Evolutionary conservation across 2,797 vertebrate genomes (phyloP), one percentile per base, ranked within the genome.

Genomic region (Atherinosoma microstoma): DNA sequence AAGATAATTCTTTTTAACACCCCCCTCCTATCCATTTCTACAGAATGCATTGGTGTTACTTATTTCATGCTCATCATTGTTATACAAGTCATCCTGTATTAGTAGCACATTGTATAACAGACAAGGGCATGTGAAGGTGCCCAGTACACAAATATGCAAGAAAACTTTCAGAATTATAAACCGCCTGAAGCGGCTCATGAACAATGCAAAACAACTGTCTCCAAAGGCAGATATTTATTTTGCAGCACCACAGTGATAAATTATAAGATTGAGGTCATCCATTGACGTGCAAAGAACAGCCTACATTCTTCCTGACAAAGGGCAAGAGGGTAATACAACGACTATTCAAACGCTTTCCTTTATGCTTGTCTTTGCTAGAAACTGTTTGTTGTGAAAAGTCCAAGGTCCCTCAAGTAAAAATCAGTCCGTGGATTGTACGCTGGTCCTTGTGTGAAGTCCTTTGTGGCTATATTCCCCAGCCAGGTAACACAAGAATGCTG

Each of bases 391-490:
- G 86, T 88, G 89, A 92, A 93, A 92, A 93, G 88, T 94, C 93
- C 93, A 91, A 91, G 94, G 93, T 95, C 94, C 93, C 93, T 92
- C 89, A 94, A 94, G 94, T 94, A 93, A 95, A 94, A 95, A 94
- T 94, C 93, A 91, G 94, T 93, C 83, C 45, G 72, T 18, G 87
- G 93, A 94, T 94, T 94, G 93, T 94, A 87, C 77, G 58, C 87
- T 85, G 88, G 90, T 93, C 88, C 93, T 95, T 94, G 93, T 95
- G 93, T 94, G 92, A 94, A 91, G 91, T 91, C 93, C 91, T 93
- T 94, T 95, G 94, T 94, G 93, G 86, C 84, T 87, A 84, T 93
- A 94, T 95, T 95, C 94, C 94, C 93, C 78, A 84, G 93, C 93
- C 91, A 95, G 93, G 93, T 95, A 94, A 94, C 93, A 91, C 90